A percentile compares a stretch with the other conserved stretches of the same genome.
Evolutionary conservation across 1,140 invertebrate genomes (phyloP).

Genomic region (Drosophila kikkawai): DNA sequence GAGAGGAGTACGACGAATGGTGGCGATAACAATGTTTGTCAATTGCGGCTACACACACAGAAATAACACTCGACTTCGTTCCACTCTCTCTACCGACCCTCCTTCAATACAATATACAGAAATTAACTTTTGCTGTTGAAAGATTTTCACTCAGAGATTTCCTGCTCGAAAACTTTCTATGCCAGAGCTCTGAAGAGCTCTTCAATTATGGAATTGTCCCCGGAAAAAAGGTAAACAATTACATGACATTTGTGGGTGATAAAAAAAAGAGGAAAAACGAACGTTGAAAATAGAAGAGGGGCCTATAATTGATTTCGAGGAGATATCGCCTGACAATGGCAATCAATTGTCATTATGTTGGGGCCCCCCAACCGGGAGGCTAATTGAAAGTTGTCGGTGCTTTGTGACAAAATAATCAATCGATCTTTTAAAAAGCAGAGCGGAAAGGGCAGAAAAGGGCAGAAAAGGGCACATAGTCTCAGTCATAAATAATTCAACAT

Average conservation of each 20-base stretch:
- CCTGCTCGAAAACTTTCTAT: constrained; percentile 61
- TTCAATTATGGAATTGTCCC: constrained; percentile 63
- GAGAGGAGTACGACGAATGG: constrained; percentile 2
- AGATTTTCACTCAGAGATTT: constrained; percentile 68
- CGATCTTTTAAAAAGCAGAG: constrained; percentile 41
- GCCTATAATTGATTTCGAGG: constrained; percentile 68
- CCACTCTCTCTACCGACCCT: background rate
- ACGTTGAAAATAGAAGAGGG: constrained; percentile 3
- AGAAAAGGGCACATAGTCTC: constrained; percentile 10
- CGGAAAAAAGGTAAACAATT: constrained; percentile 41
- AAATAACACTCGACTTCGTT: constrained; percentile 40
- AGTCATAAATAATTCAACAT: constrained; percentile 81
- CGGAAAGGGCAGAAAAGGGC: constrained; percentile 9
- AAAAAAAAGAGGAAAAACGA: constrained; percentile 23
- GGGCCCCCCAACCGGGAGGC: constrained; percentile 34
- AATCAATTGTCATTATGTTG: constrained; percentile 78
- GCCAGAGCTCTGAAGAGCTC: constrained; percentile 23
- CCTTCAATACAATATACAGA: constrained; percentile 52
- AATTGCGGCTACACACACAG: constrained; percentile 43
- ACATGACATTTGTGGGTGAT: constrained; percentile 52
- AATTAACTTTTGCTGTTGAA: constrained; percentile 73
- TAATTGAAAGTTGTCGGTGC: constrained; percentile 77
- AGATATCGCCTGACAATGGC: constrained; percentile 70
- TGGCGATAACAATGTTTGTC: constrained; percentile 71
- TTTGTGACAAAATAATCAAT: constrained; percentile 35